A percentile compares a stretch with the other conserved stretches of the same genome.
Evolutionary conservation across 2,113 vertebrate species (phyloP).

Genomic region (Vidua chalybeata): DNA sequence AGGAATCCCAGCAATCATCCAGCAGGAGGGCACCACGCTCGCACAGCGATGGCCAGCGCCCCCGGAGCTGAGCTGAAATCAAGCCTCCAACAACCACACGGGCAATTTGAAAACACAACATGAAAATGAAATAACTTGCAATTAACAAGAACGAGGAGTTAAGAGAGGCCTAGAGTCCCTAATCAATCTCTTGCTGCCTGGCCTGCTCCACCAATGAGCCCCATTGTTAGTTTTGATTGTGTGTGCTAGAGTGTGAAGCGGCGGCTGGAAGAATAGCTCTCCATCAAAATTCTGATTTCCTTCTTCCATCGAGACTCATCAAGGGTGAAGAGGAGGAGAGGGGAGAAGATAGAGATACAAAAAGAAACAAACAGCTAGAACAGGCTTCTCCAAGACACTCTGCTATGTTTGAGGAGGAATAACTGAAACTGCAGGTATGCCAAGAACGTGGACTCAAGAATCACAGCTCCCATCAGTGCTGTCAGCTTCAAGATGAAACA

Average conservation of each 20-base stretch:
- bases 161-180: constrained; percentile 27
- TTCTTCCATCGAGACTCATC: constrained; percentile 6
- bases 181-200: constrained; percentile 51
- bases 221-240: constrained; percentile 59
- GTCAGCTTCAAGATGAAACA: background rate
- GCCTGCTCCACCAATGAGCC: constrained; percentile 20
- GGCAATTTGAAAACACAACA: constrained; percentile 18
- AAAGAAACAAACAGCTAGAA: constrained; percentile 35
- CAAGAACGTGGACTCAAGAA: background rate
- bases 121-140: constrained; percentile 40
- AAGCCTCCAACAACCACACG: background rate
- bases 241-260: background rate
- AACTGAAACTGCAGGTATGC: background rate
- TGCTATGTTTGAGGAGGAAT: background rate
- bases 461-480: background rate
- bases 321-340: background rate
- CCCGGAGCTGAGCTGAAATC: background rate
- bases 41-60: fast-evolving
- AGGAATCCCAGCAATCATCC: background rate
- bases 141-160: constrained; percentile 60
- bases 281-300: constrained; percentile 8
- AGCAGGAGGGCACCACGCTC: background rate
- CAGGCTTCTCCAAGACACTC: background rate
- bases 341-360: background rate
- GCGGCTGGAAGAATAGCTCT: constrained; percentile 22